A percentile compares a stretch with the other conserved stretches of the same genome.
phyloP scores from a whole-genome alignment of 2,888 invertebrate species.

The Cactoblastis cactorum region DNA sequence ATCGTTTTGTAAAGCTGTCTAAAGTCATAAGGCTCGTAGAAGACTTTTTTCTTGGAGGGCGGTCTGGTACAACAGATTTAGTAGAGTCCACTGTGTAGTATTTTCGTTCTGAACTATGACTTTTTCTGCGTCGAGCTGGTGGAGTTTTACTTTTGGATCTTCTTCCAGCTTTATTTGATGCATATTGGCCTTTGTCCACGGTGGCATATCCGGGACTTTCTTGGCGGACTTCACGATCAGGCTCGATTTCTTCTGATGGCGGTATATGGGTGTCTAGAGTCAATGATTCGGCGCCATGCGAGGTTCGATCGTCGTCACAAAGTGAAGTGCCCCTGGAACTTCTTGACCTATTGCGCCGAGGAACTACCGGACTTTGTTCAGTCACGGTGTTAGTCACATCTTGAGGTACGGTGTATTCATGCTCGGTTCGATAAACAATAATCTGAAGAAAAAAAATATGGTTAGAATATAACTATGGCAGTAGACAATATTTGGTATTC shows the following conservation, averaged over 20 bases:
- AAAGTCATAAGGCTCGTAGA: slow-evolving; percentile 74
- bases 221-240: slow-evolving; percentile 60
- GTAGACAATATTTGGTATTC: slow-evolving; percentile 6
- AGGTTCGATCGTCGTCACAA: slow-evolving; percentile 85
- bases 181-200: slow-evolving; percentile 85
- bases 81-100: slow-evolving; percentile 83
- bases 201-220: slow-evolving; percentile 85
- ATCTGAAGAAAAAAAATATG: too few species aligned
- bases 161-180: slow-evolving; percentile 79
- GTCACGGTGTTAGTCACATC: slow-evolving; percentile 59
- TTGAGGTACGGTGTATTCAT: slow-evolving; percentile 82
- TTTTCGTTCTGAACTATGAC: slow-evolving; percentile 77
- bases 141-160: slow-evolving; percentile 78
- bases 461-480: too few species aligned
- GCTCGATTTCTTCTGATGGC: slow-evolving; percentile 45
- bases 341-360: slow-evolving; percentile 77
- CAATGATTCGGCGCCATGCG: slow-evolving; percentile 84
- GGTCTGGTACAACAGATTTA: slow-evolving; percentile 76
- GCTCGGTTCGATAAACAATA: slow-evolving; percentile 82
- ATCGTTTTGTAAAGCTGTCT: slow-evolving; percentile 71
- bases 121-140: slow-evolving; percentile 62
- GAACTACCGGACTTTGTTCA: slow-evolving; percentile 78
- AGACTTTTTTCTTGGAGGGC: slow-evolving; percentile 82
- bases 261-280: slow-evolving; percentile 69
- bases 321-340: slow-evolving; percentile 76